These are phyloP conservation scores for Micrasema longulum DNA, from an alignment of 1,140 invertebrate species.

Conservation along the genomic window DNA sequence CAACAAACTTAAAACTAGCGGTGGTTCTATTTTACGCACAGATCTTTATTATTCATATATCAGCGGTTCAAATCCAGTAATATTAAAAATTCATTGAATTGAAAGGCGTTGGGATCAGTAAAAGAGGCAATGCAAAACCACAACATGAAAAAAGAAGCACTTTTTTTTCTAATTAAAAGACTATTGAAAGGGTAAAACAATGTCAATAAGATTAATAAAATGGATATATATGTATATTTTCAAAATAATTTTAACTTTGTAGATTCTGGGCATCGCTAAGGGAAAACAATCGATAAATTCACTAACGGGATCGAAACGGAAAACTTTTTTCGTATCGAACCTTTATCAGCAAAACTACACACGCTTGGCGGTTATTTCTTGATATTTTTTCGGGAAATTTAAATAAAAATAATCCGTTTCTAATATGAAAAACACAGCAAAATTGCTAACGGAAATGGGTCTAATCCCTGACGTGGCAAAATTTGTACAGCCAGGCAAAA, in stretches of 20 bases:
- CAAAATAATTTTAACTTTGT: neutral
- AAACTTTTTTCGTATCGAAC: neutral
- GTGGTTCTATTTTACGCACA: too few relatives aligned
- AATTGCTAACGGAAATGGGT: neutral
- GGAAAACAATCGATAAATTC: neutral
- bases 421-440: constrained; percentile 15
- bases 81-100: too few relatives aligned
- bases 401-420: constrained; percentile 16
- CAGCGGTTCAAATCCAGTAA: too few relatives aligned
- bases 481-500: neutral
- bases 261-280: neutral
- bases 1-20: too few relatives aligned
- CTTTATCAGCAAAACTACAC: neutral
- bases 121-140: too few relatives aligned
- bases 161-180: too few relatives aligned
- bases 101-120: too few relatives aligned
- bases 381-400: neutral
- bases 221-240: neutral
- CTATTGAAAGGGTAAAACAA: too few relatives aligned
- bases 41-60: too few relatives aligned
- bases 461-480: constrained; percentile 17
- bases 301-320: too few relatives aligned
- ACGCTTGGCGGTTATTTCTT: neutral
- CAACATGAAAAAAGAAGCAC: too few relatives aligned
- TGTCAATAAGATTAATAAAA: too few relatives aligned